phyloP scores from a whole-genome alignment of 2,113 vertebrate species.

The Nothobranchius kuhntae region DNA sequence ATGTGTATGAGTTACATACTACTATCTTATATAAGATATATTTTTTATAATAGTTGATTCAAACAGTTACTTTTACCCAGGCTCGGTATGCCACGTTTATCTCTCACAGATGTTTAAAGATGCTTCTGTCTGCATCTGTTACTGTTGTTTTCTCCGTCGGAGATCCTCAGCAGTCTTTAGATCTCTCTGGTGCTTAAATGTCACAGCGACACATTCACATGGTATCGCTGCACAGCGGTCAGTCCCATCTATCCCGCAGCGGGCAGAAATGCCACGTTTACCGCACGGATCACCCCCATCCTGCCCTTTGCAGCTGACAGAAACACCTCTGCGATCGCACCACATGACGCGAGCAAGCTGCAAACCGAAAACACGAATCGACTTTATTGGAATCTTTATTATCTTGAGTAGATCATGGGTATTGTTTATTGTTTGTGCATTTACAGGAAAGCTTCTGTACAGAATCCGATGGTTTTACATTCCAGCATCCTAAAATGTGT shows the following conservation, averaged over 20 bases:
- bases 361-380: too few species aligned
- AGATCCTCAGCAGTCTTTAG: not conserved
- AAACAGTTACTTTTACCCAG: too few species aligned
- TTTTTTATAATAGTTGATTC: too few species aligned
- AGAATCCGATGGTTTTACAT: too few species aligned
- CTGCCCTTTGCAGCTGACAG: not conserved
- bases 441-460: too few species aligned
- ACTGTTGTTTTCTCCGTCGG: not conserved
- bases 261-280: conserved; percentile 10
- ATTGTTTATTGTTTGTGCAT: too few species aligned
- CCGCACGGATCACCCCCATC: conserved; percentile 11
- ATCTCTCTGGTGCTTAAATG: conserved; percentile 8
- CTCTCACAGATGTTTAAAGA: not conserved
- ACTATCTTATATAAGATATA: too few species aligned
- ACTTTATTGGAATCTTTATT: too few species aligned
- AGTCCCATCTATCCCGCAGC: conserved; percentile 14
- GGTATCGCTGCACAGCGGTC: conserved; percentile 4
- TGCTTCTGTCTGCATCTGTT: not conserved
- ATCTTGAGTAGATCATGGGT: too few species aligned
- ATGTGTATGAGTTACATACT: too few species aligned
- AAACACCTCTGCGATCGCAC: not conserved
- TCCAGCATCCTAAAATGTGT: too few species aligned
- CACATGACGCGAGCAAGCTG: not conserved
- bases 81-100: too few species aligned
- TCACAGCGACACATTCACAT: conserved; percentile 2